phyloP scores from a whole-genome alignment of 2,888 invertebrate genomes.

The Corbicula japonica region DNA sequence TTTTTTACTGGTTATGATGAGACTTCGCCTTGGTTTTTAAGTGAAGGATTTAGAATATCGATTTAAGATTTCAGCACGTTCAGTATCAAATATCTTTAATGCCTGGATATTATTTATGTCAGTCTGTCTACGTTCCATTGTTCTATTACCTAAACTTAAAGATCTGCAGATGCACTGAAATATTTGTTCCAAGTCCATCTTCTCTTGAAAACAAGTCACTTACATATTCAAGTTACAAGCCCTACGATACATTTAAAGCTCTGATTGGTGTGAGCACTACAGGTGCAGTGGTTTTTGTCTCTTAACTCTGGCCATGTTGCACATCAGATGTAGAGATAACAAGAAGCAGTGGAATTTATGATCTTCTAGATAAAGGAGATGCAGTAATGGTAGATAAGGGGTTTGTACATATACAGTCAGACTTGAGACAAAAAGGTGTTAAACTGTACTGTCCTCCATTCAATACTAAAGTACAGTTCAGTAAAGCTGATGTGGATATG shows the following conservation, averaged over 20 bases:
- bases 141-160: conserved; percentile 33
- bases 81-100: conserved; percentile 42
- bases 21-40: conserved; percentile 37
- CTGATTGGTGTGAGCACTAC: conserved; percentile 38
- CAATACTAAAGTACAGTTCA: conserved; percentile 39
- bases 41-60: conserved; percentile 41
- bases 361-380: conserved; percentile 32
- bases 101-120: conserved; percentile 31
- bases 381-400: conserved; percentile 53
- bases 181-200: conserved; percentile 46
- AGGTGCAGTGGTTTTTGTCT: conserved; percentile 29
- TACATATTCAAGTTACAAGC: conserved; percentile 47
- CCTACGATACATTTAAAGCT: no score
- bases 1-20: conserved; percentile 40
- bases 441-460: conserved; percentile 55
- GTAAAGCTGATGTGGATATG: conserved; percentile 20
- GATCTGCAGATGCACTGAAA: conserved; percentile 34
- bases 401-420: conserved; percentile 38
- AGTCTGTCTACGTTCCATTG: no score
- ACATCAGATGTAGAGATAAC: no score
- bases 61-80: conserved; percentile 30
- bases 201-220: conserved; percentile 33
- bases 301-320: not conserved
- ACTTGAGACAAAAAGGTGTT: conserved; percentile 29
- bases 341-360: no score